Conservation (phyloP, 2,113 vertebrate genomes). For the Tragelaphus strepsiceros region DNA sequence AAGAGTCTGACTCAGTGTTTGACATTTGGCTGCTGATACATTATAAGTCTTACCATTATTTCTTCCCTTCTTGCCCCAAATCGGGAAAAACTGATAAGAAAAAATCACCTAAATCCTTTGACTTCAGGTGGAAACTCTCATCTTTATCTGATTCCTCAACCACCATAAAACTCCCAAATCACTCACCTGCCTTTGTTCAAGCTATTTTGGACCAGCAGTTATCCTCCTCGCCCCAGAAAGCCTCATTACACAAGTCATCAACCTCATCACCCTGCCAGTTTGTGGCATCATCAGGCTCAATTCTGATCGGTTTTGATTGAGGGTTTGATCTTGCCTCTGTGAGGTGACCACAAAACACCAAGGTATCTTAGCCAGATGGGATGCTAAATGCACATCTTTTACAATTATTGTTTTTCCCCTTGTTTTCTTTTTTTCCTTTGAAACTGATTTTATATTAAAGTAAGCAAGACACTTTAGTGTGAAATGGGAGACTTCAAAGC, state of each 20-base stretch:
- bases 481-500: background rate
- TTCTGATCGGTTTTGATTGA: background rate
- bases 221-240: background rate
- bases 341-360: background rate
- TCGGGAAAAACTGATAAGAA: background rate
- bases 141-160: background rate
- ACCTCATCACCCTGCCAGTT: background rate
- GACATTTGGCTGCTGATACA: background rate
- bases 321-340: background rate
- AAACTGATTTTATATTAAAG: background rate
- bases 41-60: background rate
- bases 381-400: background rate
- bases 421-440: background rate
- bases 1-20: background rate
- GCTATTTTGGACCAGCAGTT: background rate
- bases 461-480: background rate
- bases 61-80: background rate
- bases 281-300: background rate
- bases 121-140: background rate
- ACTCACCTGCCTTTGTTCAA: background rate
- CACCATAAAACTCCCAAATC: background rate
- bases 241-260: background rate
- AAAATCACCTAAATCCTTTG: background rate
- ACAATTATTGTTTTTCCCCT: background rate
- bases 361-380: background rate